phyloP scores from a whole-genome alignment of 2,888 invertebrate species.

The Gymnosoma rotundatum region DNA sequence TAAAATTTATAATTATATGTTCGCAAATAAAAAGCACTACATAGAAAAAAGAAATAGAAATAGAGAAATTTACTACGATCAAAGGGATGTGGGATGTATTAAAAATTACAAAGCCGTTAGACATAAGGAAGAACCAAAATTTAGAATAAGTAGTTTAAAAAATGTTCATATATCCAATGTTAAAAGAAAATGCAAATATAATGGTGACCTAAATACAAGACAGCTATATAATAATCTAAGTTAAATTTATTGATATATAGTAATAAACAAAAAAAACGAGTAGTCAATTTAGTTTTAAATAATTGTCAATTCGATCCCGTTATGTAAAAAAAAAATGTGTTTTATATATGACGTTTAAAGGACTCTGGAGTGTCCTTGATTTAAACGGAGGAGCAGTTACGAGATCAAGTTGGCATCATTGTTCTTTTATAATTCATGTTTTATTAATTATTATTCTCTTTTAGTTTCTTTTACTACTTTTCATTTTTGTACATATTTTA shows the following conservation, averaged over 20 bases:
- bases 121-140: constrained; percentile 45
- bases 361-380: neutral
- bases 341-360: neutral
- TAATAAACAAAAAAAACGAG: no score
- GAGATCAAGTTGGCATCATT: neutral
- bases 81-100: constrained; percentile 29
- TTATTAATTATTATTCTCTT: neutral
- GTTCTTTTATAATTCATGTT: neutral
- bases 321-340: no score
- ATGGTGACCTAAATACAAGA: constrained; percentile 14
- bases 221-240: neutral
- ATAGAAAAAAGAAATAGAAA: constrained; percentile 27
- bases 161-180: constrained; percentile 49
- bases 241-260: neutral
- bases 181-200: constrained; percentile 29
- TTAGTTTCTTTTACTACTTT: neutral
- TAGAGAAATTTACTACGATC: constrained; percentile 6
- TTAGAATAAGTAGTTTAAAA: constrained; percentile 11
- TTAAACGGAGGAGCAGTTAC: no score
- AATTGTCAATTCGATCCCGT: neutral
- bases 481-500: neutral
- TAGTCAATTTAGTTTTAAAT: no score
- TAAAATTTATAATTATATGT: constrained; percentile 17
- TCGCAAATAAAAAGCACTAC: constrained; percentile 9
- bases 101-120: constrained; percentile 38